Conservation (phyloP, 2,888 invertebrate genomes). For the Dusona sp. region DNA sequence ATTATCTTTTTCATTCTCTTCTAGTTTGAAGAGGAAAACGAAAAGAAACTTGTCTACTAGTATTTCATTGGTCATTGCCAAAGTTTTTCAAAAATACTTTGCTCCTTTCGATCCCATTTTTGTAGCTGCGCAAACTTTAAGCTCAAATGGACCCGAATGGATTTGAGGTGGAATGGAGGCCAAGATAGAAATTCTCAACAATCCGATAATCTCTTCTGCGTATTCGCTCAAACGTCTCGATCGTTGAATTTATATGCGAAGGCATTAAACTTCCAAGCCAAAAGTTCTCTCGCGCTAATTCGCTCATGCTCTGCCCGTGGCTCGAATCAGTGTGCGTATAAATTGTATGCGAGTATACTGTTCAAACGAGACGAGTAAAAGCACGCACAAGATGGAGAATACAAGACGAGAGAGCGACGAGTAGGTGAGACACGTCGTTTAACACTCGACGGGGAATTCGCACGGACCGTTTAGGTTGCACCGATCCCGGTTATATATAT, state of each 20-base stretch:
- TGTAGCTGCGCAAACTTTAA: neutral
- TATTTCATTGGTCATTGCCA: neutral
- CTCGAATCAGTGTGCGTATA: slow-evolving; percentile 27
- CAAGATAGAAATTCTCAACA: slow-evolving; percentile 19
- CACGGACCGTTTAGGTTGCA: slow-evolving; percentile 79
- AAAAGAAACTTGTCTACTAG: neutral
- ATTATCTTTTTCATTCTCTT: no score
- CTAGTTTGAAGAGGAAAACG: neutral
- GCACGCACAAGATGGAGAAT: slow-evolving; percentile 57
- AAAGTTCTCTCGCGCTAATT: slow-evolving; percentile 45
- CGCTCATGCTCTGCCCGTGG: neutral
- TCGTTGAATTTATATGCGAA: slow-evolving; percentile 22
- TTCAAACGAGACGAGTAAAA: slow-evolving; percentile 40
- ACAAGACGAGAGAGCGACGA: slow-evolving; percentile 66
- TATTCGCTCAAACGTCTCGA: slow-evolving; percentile 17
- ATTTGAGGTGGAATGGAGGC: neutral
- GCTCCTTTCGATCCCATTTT: neutral
- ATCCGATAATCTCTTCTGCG: slow-evolving; percentile 7
- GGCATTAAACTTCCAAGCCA: slow-evolving; percentile 39
- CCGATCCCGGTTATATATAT: slow-evolving; percentile 76
- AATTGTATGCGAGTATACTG: slow-evolving; percentile 30
- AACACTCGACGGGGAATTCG: slow-evolving; percentile 78
- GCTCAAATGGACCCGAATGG: neutral
- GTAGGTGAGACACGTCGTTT: slow-evolving; percentile 72
- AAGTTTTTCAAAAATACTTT: neutral